Percentiles rank a stretch among this genome's conserved stretches.
phyloP scores from a whole-genome alignment of 92 coral and sea anemone genomes.

The Porites cylindrica region DNA sequence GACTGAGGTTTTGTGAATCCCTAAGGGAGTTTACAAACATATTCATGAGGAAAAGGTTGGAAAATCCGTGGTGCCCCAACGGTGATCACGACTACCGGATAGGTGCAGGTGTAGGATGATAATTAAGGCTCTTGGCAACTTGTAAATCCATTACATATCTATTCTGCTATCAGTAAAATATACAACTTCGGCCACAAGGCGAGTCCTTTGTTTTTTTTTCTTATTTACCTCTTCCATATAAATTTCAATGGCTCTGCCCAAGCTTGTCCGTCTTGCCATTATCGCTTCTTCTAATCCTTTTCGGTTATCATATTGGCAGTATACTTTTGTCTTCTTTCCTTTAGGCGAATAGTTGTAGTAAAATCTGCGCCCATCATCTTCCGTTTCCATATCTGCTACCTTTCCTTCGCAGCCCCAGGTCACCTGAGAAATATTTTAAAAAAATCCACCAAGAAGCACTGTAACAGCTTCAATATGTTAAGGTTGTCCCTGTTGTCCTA shows the following conservation, averaged over 20 bases:
- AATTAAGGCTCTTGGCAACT: too few species aligned
- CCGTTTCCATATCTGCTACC: background rate
- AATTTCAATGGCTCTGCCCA: slow-evolving; percentile 16
- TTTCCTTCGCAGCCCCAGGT: slow-evolving; percentile 51
- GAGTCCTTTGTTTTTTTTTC: background rate
- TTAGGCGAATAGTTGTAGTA: slow-evolving; percentile 13
- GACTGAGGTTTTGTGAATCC: background rate
- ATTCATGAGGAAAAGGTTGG: too few species aligned
- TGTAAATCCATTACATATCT: too few species aligned
- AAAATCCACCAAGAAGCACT: too few species aligned
- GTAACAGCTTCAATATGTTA: too few species aligned
- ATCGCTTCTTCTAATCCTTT: slow-evolving; percentile 6
- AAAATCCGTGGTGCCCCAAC: too few species aligned
- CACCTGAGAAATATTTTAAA: background rate
- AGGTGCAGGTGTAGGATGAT: too few species aligned
- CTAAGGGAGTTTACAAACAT: background rate
- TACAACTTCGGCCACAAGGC: background rate
- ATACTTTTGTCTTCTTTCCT: slow-evolving; percentile 1
- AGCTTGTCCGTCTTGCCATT: background rate
- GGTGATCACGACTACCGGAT: too few species aligned
- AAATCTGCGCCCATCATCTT: slow-evolving; percentile 15
- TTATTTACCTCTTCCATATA: slow-evolving; percentile 17
- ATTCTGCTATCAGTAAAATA: too few species aligned
- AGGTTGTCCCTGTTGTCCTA: too few species aligned
- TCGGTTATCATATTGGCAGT: slow-evolving; percentile 3